These are phyloP conservation scores for Myotis vivesi DNA, from an alignment of 2,797 vertebrate genomes.

Conservation along the genomic window DNA sequence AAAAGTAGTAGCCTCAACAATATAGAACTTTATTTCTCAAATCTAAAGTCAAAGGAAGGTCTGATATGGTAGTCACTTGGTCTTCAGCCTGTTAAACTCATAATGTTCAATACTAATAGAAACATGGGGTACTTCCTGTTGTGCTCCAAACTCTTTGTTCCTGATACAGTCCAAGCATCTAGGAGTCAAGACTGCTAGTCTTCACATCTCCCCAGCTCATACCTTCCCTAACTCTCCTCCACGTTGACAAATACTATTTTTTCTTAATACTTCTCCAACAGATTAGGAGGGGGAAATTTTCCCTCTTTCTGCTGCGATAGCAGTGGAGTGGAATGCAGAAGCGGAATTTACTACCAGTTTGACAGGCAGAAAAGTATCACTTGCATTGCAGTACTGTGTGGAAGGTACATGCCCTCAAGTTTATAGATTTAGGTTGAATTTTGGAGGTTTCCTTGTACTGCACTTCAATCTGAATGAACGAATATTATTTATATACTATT, in stretches of 20 bases:
- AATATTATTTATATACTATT: conserved; percentile 1
- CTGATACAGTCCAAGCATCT: background rate
- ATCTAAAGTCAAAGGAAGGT: background rate
- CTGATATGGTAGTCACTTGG: background rate
- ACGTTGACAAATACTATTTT: background rate
- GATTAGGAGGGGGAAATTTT: background rate
- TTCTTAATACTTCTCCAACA: background rate
- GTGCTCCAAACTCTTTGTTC: background rate
- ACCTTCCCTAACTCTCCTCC: background rate
- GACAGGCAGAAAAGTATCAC: background rate
- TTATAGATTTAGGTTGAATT: conserved; percentile 2
- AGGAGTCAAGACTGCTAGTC: background rate
- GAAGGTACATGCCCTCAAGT: background rate
- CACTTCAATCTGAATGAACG: background rate
- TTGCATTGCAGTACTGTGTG: background rate
- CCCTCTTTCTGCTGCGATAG: background rate
- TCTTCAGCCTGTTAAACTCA: background rate
- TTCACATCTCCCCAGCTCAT: background rate
- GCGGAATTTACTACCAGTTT: background rate
- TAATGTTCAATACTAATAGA: background rate
- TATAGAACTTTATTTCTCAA: conserved; percentile 2
- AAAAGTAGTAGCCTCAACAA: background rate
- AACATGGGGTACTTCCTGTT: background rate
- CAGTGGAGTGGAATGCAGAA: background rate
- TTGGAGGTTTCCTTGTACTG: background rate